A percentile compares a stretch with the other conserved stretches of the same genome.
These are phyloP conservation scores for Drymonia ruficornis DNA, from an alignment of 2,888 invertebrate species.

Conservation along the genomic window DNA sequence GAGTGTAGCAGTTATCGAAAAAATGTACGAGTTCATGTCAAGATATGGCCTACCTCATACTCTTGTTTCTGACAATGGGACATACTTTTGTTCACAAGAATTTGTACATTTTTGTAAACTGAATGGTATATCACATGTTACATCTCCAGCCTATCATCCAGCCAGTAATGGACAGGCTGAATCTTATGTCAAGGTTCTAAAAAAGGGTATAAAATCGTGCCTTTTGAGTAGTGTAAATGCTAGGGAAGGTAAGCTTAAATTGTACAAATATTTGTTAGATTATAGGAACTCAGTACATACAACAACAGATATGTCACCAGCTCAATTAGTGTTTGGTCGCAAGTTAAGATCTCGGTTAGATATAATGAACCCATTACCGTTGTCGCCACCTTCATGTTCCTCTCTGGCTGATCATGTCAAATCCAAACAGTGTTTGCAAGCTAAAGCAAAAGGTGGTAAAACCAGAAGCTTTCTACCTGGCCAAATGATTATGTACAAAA, in stretches of 20 bases:
- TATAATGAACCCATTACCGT: slow-evolving; percentile 9
- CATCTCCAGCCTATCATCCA: slow-evolving; percentile 19
- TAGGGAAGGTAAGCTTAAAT: not conserved
- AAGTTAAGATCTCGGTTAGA: slow-evolving; percentile 19
- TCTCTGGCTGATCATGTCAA: slow-evolving; percentile 8
- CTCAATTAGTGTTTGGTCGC: slow-evolving; percentile 24
- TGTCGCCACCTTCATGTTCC: not conserved
- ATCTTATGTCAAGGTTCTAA: slow-evolving; percentile 25
- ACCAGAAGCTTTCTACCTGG: not conserved
- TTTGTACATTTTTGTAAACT: slow-evolving; percentile 26
- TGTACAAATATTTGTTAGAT: slow-evolving; percentile 19
- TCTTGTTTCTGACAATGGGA: slow-evolving; percentile 37
- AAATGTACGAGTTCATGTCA: slow-evolving; percentile 33
- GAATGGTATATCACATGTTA: slow-evolving; percentile 27
- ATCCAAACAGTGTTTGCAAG: slow-evolving; percentile 18
- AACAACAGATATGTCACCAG: slow-evolving; percentile 24
- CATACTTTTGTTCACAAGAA: slow-evolving; percentile 26
- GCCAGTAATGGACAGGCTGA: slow-evolving; percentile 21
- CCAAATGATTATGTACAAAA: slow-evolving; percentile 3
- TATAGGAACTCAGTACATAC: slow-evolving; percentile 20
- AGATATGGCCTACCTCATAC: slow-evolving; percentile 29
- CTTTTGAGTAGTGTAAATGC: not conserved
- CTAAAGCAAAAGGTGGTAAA: slow-evolving; percentile 11
- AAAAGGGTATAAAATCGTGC: slow-evolving; percentile 15
- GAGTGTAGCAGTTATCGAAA: slow-evolving; percentile 25